Percentiles rank a stretch among this genome's conserved stretches.
Evolutionary conservation across 2,888 invertebrate genomes (phyloP).

Genomic region (Eupithecia exiguata): DNA sequence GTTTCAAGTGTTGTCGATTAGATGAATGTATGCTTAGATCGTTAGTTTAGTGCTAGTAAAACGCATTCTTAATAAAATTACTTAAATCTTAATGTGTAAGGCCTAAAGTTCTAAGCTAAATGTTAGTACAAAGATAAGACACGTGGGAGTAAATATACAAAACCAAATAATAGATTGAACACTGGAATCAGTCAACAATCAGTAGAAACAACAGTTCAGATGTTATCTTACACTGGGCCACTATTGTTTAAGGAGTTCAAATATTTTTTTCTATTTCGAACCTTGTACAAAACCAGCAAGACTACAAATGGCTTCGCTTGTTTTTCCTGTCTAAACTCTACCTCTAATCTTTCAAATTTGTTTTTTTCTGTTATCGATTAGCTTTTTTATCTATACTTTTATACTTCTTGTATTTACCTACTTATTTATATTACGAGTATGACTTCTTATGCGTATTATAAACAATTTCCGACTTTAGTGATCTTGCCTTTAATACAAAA

Average conservation of each 20-base stretch:
- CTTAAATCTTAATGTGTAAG: constrained; percentile 4
- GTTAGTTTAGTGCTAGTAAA: constrained; percentile 3
- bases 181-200: not conserved
- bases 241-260: not conserved
- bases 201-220: not conserved
- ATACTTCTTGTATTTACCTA: not conserved
- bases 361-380: not conserved
- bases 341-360: too few relatives aligned
- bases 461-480: not conserved
- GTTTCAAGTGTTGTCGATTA: constrained; percentile 12
- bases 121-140: not conserved
- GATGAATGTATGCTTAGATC: constrained; percentile 10
- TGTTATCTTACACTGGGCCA: not conserved
- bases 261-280: not conserved
- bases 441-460: not conserved
- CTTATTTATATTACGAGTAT: not conserved
- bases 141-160: not conserved
- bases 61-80: not conserved
- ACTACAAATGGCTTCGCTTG: not conserved
- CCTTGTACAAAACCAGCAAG: not conserved
- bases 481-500: not conserved
- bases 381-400: not conserved
- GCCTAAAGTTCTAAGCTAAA: not conserved
- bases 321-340: not conserved
- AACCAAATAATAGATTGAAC: not conserved